phyloP scores from a whole-genome alignment of 2,797 vertebrate species.

The Podargus strigoides region DNA sequence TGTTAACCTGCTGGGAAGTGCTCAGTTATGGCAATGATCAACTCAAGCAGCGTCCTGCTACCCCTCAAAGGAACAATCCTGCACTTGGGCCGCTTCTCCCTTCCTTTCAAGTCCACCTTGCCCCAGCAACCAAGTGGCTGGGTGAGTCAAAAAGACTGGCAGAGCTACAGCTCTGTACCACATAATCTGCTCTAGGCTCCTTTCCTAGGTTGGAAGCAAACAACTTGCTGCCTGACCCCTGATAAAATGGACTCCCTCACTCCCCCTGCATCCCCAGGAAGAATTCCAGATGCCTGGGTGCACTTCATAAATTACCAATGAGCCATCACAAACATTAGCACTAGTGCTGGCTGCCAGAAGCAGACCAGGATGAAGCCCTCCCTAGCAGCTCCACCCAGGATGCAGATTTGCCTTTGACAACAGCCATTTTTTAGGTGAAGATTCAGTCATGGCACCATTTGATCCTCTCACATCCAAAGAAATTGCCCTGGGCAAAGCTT shows the following conservation, averaged over 20 bases:
- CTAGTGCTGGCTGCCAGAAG: not conserved
- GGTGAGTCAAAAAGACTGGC: not conserved
- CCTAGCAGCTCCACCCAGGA: not conserved
- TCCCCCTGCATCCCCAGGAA: not conserved
- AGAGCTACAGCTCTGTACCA: not conserved
- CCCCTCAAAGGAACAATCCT: not conserved
- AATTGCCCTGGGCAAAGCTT: not conserved
- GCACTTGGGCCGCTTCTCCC: accelerated
- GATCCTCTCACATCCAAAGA: not conserved
- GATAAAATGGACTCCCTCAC: not conserved
- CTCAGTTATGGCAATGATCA: not conserved
- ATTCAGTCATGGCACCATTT: not conserved
- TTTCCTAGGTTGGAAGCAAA: not conserved
- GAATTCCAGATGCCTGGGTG: constrained; percentile 3
- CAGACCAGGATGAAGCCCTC: not conserved
- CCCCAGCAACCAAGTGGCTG: not conserved
- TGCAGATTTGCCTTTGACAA: not conserved
- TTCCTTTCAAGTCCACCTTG: not conserved
- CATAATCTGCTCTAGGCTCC: not conserved
- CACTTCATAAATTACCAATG: constrained; percentile 1
- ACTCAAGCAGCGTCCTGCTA: not conserved
- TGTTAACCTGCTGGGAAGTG: not conserved
- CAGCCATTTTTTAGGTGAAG: not conserved
- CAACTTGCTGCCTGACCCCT: not conserved
- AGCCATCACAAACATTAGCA: not conserved